Evolutionary conservation across 2,113 vertebrate genomes (phyloP).

Genomic region (Myrmophylax atrothorax): DNA sequence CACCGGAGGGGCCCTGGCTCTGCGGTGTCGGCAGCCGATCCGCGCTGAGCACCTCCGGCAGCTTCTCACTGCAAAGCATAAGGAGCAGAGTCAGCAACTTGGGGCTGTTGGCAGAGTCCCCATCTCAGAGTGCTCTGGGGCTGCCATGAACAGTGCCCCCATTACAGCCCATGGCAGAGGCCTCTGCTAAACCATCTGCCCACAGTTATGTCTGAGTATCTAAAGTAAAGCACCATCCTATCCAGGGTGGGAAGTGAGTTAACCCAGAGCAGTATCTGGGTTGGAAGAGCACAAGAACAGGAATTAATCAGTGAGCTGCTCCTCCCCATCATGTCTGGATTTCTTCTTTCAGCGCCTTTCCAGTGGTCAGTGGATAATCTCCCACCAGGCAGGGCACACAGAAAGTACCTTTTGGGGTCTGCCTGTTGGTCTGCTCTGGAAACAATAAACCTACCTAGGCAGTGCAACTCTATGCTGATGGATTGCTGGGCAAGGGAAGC

Average conservation of each 20-base stretch:
- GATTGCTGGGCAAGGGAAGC: background rate
- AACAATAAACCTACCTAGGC: background rate
- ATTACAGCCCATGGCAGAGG: background rate
- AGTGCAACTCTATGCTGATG: background rate
- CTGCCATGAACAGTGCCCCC: background rate
- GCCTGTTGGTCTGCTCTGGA: background rate
- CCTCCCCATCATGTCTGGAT: background rate
- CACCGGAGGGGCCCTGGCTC: slow-evolving; percentile 72
- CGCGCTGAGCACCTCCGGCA: slow-evolving; percentile 88
- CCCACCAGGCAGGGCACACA: background rate
- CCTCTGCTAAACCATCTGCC: background rate
- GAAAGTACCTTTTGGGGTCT: background rate
- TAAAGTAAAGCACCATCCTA: background rate
- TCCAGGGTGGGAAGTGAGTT: background rate
- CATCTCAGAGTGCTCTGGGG: background rate
- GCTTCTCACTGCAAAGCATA: slow-evolving; percentile 85
- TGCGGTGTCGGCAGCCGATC: slow-evolving; percentile 75
- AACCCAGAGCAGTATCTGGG: background rate
- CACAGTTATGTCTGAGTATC: background rate
- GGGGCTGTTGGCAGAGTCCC: background rate
- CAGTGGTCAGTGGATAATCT: background rate
- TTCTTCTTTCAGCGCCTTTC: background rate
- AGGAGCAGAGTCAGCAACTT: background rate
- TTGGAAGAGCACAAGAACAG: background rate
- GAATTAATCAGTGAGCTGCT: background rate